Evolutionary conservation across 2,113 vertebrate genomes (phyloP).

Genomic region (Laticauda colubrina): DNA sequence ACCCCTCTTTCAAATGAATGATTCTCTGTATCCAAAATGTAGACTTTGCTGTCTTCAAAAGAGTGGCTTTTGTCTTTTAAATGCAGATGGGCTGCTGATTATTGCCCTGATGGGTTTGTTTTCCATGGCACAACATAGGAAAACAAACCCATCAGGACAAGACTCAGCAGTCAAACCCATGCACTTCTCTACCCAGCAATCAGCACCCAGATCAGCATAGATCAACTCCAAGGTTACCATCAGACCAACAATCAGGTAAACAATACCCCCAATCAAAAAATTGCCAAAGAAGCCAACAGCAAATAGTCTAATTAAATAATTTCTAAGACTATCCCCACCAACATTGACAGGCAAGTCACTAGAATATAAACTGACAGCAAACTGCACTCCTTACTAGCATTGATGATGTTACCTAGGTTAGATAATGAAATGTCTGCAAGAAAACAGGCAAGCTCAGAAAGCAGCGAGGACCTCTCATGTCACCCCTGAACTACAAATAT

Average conservation of each 20-base stretch:
- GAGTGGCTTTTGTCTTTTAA: too few relatives aligned
- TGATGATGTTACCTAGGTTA: neutral
- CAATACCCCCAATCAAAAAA: neutral
- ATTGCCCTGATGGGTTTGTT: too few relatives aligned
- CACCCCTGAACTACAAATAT: too few relatives aligned
- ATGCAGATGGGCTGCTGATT: too few relatives aligned
- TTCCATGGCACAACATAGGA: too few relatives aligned
- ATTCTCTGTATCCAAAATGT: too few relatives aligned
- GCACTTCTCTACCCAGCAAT: neutral
- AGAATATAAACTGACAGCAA: neutral
- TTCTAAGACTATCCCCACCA: neutral
- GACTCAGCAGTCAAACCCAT: neutral
- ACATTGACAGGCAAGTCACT: neutral
- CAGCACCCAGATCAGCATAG: neutral
- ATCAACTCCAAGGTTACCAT: neutral
- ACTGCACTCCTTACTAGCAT: neutral
- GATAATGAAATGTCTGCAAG: neutral
- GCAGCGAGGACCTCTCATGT: too few relatives aligned
- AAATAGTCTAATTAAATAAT: neutral
- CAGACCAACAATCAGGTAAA: neutral
- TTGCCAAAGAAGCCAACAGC: neutral
- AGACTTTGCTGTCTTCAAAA: too few relatives aligned
- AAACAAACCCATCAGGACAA: too few relatives aligned
- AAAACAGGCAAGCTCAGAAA: too few relatives aligned
- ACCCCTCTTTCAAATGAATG: too few relatives aligned